A percentile compares a stretch with the other conserved stretches of the same genome.
Evolutionary conservation across 2,113 vertebrate species (phyloP).

Genomic region (Lota lota): DNA sequence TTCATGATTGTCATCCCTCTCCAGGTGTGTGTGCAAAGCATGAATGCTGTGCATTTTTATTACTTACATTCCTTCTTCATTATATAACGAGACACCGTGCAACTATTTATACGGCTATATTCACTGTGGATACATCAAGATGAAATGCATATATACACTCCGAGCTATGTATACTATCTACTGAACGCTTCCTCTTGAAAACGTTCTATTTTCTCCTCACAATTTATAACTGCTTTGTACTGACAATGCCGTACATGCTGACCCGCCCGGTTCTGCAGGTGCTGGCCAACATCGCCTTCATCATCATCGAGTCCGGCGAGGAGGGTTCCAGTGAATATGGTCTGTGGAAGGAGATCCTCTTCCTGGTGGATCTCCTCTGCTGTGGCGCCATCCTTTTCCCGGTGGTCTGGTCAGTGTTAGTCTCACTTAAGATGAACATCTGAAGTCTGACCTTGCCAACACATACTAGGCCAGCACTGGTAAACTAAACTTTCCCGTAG

Average conservation of each 20-base stretch:
- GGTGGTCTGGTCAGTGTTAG: constrained; percentile 77
- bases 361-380: constrained; percentile 84
- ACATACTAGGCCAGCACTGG: too few species aligned
- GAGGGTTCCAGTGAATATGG: constrained; percentile 80
- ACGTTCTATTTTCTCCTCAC: too few species aligned
- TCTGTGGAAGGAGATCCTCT: constrained; percentile 83
- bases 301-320: constrained; percentile 82
- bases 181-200: too few species aligned
- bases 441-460: too few species aligned
- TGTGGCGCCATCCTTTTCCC: constrained; percentile 83
- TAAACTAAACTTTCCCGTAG: too few species aligned
- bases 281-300: constrained; percentile 82
- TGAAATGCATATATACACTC: too few species aligned
- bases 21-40: constrained; percentile 66
- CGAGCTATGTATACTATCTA: too few species aligned
- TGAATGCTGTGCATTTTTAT: too few species aligned
- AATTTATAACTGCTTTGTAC: too few species aligned
- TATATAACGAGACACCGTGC: too few species aligned
- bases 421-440: background rate
- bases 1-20: constrained; percentile 85
- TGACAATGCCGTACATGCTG: background rate
- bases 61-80: background rate
- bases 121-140: too few species aligned
- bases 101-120: too few species aligned
- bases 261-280: constrained; percentile 59